phyloP scores from a whole-genome alignment of 1,140 invertebrate species.

The Lucilia cuprina region DNA sequence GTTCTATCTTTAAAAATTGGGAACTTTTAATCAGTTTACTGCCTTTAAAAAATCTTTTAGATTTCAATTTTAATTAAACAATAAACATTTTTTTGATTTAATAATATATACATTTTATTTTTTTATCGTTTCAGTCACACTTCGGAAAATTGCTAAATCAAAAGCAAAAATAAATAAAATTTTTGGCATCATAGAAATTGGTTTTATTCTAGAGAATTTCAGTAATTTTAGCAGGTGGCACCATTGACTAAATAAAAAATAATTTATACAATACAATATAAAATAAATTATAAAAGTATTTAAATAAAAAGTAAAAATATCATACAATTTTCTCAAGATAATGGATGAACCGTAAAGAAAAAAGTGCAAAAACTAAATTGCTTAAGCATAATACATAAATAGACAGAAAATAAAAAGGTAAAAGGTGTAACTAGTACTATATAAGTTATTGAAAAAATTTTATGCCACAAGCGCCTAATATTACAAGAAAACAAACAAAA shows the following conservation, averaged over 20 bases:
- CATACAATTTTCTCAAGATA: not conserved
- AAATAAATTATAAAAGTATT: not conserved
- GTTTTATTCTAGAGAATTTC: not conserved
- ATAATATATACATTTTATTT: too few species aligned
- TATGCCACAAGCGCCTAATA: not conserved
- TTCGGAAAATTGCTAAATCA: too few species aligned
- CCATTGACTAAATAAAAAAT: not conserved
- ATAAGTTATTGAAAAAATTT: not conserved
- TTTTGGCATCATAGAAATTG: not conserved
- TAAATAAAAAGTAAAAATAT: not conserved
- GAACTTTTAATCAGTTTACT: too few species aligned
- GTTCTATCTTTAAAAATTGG: too few species aligned
- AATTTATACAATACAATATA: not conserved
- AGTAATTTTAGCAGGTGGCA: not conserved
- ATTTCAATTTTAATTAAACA: too few species aligned
- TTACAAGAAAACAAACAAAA: not conserved
- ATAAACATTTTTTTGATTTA: too few species aligned
- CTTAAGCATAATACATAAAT: not conserved
- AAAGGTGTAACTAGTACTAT: not conserved
- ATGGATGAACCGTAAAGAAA: constrained; percentile 2
- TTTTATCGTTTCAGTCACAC: too few species aligned
- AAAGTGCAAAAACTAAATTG: not conserved
- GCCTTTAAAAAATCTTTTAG: too few species aligned
- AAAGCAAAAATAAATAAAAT: not conserved
- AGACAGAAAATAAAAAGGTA: not conserved